These are phyloP conservation scores for Morus bassanus DNA, from an alignment of 2,797 vertebrate species.

Conservation along the genomic window DNA sequence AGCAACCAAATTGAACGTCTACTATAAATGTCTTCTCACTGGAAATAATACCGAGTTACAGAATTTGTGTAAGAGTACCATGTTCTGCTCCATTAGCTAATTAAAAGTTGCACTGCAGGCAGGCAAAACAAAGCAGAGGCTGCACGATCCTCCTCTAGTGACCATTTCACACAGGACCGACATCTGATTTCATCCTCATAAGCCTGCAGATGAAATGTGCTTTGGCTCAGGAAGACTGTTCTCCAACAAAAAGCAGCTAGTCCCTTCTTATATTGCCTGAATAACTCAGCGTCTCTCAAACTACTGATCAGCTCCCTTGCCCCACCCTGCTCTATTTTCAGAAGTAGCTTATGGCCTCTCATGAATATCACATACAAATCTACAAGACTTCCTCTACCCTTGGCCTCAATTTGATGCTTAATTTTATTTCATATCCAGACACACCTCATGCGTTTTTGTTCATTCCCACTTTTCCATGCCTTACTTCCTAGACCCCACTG, in stretches of 20 bases:
- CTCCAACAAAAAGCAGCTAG: neutral
- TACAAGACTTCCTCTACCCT: neutral
- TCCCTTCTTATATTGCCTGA: neutral
- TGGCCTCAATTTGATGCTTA: neutral
- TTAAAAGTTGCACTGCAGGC: neutral
- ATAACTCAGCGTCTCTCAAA: neutral
- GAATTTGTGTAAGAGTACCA: neutral
- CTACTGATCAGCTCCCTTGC: neutral
- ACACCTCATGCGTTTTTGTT: neutral
- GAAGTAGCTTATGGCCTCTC: neutral
- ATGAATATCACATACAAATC: neutral
- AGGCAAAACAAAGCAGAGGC: neutral
- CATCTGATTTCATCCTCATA: neutral
- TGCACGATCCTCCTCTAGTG: neutral
- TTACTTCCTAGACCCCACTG: neutral
- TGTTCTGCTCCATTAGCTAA: neutral
- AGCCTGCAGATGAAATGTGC: neutral
- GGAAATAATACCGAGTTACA: neutral
- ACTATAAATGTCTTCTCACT: neutral
- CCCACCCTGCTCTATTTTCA: neutral
- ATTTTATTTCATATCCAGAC: neutral
- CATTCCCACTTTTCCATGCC: neutral
- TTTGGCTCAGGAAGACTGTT: neutral
- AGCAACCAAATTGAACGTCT: neutral
- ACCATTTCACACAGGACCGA: neutral